Evolutionary conservation across 2,797 vertebrate species (phyloP).

Genomic region (Myioborus miniatus): DNA sequence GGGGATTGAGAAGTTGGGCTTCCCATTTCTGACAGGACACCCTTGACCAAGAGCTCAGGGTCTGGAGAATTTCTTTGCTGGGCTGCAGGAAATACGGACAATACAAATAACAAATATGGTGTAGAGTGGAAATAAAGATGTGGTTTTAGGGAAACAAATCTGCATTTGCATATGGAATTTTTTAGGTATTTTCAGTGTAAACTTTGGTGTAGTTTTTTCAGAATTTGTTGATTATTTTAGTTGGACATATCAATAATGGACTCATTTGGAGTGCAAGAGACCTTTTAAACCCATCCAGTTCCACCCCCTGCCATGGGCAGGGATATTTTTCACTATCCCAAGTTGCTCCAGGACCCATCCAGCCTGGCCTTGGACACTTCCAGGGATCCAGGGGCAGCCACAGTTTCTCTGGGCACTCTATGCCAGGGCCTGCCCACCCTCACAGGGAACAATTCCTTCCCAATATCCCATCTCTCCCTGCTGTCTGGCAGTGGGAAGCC

Average conservation of each 20-base stretch:
- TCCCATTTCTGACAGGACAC: neutral
- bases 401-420: fast-evolving
- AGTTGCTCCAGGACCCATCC: fast-evolving
- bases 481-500: neutral
- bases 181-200: neutral
- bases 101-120: fast-evolving
- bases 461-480: fast-evolving
- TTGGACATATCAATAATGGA: fast-evolving
- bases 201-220: fast-evolving
- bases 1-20: neutral
- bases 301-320: fast-evolving
- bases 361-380: neutral
- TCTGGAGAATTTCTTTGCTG: neutral
- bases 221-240: neutral
- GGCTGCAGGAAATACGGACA: neutral
- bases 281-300: fast-evolving
- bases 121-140: neutral
- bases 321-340: fast-evolving
- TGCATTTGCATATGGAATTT: neutral
- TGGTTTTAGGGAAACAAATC: neutral
- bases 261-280: neutral
- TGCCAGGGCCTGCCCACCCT: fast-evolving
- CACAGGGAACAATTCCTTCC: neutral
- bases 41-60: fast-evolving
- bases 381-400: neutral